phyloP scores from a whole-genome alignment of 2,888 invertebrate genomes.

The Ceraclea dissimilis region DNA sequence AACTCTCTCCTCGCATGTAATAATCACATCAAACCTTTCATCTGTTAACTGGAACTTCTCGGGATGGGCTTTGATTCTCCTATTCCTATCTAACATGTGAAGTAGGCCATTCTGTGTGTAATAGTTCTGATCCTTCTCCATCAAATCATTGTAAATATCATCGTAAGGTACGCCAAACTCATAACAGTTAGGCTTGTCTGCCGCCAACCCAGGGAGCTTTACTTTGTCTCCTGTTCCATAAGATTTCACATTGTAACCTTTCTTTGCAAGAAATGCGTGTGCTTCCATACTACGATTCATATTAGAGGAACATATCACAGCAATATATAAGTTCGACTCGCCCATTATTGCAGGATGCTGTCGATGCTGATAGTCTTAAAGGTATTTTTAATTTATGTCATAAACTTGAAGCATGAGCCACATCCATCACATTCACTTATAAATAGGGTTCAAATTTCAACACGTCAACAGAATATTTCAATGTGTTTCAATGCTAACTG shows the following conservation, averaged over 20 bases:
- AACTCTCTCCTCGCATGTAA: constrained; percentile 96
- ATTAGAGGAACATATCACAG: constrained; percentile 97
- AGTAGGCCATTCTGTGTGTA: constrained; percentile 98
- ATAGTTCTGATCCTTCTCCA: constrained; percentile 82
- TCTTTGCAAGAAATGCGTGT: constrained; percentile 94
- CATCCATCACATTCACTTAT: too few relatives aligned
- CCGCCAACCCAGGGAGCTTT: constrained; percentile 90
- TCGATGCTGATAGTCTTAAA: background rate
- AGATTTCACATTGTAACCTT: constrained; percentile 91
- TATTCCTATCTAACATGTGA: constrained; percentile 96
- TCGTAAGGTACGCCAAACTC: constrained; percentile 95
- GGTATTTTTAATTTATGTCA: background rate
- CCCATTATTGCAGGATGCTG: constrained; percentile 6
- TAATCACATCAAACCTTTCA: constrained; percentile 90
- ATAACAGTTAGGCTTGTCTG: constrained; percentile 92
- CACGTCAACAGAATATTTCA: too few relatives aligned
- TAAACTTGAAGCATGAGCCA: background rate
- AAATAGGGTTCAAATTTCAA: too few relatives aligned
- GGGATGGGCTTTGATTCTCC: constrained; percentile 88
- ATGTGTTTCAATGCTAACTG: too few relatives aligned
- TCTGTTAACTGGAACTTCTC: constrained; percentile 87
- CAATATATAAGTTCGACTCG: constrained; percentile 59
- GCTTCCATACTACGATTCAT: constrained; percentile 99
- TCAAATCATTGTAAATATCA: constrained; percentile 88
- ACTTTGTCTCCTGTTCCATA: constrained; percentile 94